Base-by-base conservation (phyloP, 2,888 invertebrate genomes). In the Amblyjoppa fuscipennis region DNA sequence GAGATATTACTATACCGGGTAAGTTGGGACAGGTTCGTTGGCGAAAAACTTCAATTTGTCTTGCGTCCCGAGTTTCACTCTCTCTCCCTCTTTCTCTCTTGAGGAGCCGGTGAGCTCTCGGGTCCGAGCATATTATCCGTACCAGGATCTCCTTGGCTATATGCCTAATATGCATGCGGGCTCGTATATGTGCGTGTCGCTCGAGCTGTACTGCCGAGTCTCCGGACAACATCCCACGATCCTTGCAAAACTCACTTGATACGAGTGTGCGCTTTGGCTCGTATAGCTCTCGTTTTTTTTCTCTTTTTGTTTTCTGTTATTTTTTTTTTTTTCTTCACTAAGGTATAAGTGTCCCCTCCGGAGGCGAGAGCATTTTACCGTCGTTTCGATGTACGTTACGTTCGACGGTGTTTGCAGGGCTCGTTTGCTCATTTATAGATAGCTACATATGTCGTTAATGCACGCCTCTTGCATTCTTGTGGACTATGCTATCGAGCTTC, bases 31-130 rank as follows among this genome's bases (percentile, higher is more conserved):
- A 90, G 91, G 92, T 92, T 92, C 88, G 90, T 86, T 85, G 85
- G 89, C 83, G 91, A 92, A 92, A 92, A 92, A 92, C 89, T 91
- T 89, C 90, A 92, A 92, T 92, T 92, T 90, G 91, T 91, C 91
- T 91, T 90, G 91, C 88, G 79, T 87, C 85, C 70, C 86, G 69
- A 81, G 83, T 79, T 68, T 78, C 49, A 66, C 70, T 56, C 61
- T 51, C 59, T 56, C 61, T 59, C 53, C 31, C 59, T 56, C 61
- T 79, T 41, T 66, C 71, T 59, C 61, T 53, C 59, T 41, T 51
- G 64, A 13, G 20, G 56, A 78, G 73, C 3, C 45, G 13, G 45
- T 3, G 45, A 45, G 45, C 13, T 45, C 45, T 11, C 45, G 45
- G 45, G 78, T 68, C 45, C 73, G 76, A 53, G 74, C n/a, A 41